Evolutionary conservation across 2,888 invertebrate species (phyloP).

Genomic region (Hyposoter didymator): DNA sequence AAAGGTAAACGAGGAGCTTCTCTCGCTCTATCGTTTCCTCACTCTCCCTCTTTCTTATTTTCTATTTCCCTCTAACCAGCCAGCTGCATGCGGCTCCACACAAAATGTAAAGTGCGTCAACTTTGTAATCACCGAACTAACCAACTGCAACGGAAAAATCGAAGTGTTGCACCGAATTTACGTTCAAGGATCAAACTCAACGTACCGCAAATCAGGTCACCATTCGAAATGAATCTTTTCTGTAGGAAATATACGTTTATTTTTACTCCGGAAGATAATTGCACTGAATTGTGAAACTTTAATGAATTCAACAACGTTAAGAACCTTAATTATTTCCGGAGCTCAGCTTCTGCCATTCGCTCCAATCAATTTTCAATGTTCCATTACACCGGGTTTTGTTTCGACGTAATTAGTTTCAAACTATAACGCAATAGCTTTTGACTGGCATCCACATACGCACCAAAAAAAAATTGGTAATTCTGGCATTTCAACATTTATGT

Average conservation of each 20-base stretch:
- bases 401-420: background rate
- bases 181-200: background rate
- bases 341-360: background rate
- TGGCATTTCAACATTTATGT: too few species aligned
- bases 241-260: background rate
- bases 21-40: constrained; percentile 1
- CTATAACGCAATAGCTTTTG: too few species aligned
- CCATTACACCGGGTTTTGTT: background rate
- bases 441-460: too few species aligned
- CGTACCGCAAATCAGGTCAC: background rate
- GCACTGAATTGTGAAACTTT: background rate
- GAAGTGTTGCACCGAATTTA: constrained; percentile 10
- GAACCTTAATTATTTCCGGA: background rate
- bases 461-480: too few species aligned
- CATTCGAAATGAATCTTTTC: background rate
- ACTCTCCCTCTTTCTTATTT: constrained; percentile 3
- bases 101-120: constrained; percentile 17
- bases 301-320: background rate
- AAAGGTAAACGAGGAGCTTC: constrained; percentile 55
- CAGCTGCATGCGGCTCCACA: constrained; percentile 24
- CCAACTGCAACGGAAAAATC: background rate
- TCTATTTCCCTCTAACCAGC: background rate
- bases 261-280: background rate
- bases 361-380: background rate
- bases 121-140: constrained; percentile 1